Conservation (phyloP, 2,797 vertebrate species). For the Miopithecus talapoin region DNA sequence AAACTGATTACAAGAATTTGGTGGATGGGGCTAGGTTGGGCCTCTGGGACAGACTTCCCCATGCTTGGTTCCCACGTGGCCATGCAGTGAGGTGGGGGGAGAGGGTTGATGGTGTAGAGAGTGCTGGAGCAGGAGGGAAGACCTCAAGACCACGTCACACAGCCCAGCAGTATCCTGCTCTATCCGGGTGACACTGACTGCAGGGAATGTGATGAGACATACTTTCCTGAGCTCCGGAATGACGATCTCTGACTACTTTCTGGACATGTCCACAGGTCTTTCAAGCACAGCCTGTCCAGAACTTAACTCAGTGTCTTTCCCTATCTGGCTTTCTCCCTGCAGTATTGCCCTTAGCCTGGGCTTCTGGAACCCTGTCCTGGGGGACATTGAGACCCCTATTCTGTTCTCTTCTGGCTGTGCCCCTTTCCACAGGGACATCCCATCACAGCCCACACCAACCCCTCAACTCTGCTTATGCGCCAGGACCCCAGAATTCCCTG, state of each 20-base stretch:
- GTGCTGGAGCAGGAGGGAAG: neutral
- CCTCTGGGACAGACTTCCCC: neutral
- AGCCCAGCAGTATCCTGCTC: neutral
- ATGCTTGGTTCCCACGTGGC: neutral
- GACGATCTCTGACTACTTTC: neutral
- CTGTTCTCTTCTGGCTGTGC: neutral
- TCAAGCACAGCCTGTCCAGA: neutral
- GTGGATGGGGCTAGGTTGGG: neutral
- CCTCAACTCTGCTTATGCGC: neutral
- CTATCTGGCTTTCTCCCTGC: neutral
- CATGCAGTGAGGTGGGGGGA: neutral
- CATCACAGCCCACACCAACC: too few species aligned
- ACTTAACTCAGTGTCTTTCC: neutral
- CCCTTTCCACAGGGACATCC: neutral
- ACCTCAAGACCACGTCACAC: fast-evolving
- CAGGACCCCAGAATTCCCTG: neutral
- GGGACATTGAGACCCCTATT: neutral
- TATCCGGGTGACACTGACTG: neutral
- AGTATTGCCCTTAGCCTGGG: neutral
- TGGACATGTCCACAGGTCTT: neutral
- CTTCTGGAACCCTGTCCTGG: too few species aligned
- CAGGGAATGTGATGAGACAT: neutral
- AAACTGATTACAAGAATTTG: constrained; percentile 71
- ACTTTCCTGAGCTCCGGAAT: neutral
- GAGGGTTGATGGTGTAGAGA: neutral